These are phyloP conservation scores for Aegotheles bennettii DNA, from an alignment of 2,113 vertebrate species.

Conservation along the genomic window DNA sequence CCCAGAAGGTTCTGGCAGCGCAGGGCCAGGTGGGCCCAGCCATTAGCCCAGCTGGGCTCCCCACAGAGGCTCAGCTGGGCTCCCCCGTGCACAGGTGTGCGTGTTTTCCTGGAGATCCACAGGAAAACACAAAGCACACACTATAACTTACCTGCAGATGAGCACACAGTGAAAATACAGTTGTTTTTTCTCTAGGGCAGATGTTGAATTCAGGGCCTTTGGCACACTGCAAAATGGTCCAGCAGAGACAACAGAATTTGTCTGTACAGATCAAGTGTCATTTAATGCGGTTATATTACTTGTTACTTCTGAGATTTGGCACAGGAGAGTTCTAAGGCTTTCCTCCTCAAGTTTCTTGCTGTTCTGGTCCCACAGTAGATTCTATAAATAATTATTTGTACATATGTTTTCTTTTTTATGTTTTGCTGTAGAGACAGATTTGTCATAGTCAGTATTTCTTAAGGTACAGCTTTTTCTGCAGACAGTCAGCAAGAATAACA, in stretches of 20 bases:
- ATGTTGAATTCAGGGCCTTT: not conserved
- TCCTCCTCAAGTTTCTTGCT: not conserved
- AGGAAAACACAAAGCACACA: rapidly evolving
- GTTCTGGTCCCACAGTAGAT: not conserved
- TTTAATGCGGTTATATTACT: not conserved
- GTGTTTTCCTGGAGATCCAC: rapidly evolving
- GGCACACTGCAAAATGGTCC: no score
- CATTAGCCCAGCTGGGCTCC: no score
- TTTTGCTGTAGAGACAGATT: not conserved
- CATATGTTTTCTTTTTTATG: not conserved
- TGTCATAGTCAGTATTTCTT: not conserved
- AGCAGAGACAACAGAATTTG: not conserved
- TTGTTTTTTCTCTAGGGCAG: not conserved
- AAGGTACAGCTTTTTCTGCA: not conserved
- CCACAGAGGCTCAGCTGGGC: rapidly evolving
- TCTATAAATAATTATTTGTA: not conserved
- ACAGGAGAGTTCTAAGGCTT: not conserved
- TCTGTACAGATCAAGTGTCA: no score
- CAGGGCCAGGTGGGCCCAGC: rapidly evolving
- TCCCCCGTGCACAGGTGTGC: rapidly evolving
- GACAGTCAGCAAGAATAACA: not conserved
- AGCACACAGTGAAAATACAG: not conserved
- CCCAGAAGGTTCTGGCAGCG: rapidly evolving
- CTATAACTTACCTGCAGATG: not conserved
- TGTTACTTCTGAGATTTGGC: not conserved